Evolutionary conservation across 2,888 invertebrate species (phyloP).

Genomic region (Lochmaea capreae): DNA sequence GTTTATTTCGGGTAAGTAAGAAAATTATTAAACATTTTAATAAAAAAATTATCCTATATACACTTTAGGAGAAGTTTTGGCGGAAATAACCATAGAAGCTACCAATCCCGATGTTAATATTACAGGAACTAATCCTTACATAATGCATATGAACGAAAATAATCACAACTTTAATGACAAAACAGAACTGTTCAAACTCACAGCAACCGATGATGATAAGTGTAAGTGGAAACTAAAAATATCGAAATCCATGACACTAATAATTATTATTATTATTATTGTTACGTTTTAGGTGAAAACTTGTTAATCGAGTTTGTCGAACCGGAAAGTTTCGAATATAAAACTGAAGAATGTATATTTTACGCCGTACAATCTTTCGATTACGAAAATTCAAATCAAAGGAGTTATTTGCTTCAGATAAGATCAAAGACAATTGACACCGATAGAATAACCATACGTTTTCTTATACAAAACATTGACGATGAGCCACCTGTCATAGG

Average conservation of each 20-base stretch:
- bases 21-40: too few species aligned
- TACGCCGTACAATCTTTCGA: conserved; percentile 26
- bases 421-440: neutral
- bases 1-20: neutral
- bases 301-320: neutral
- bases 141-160: conserved; percentile 36
- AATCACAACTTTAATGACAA: conserved; percentile 20
- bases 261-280: neutral
- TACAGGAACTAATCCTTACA: neutral
- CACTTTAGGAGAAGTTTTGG: neutral
- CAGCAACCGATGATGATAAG: neutral
- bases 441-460: neutral
- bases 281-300: neutral
- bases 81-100: neutral
- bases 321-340: neutral
- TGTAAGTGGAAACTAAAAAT: neutral
- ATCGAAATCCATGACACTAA: too few species aligned
- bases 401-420: neutral
- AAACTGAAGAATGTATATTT: conserved; percentile 11
- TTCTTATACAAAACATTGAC: conserved; percentile 28
- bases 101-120: conserved; percentile 14
- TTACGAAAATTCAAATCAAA: conserved; percentile 26
- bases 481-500: conserved; percentile 21
- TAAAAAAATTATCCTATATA: neutral
- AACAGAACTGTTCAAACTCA: conserved; percentile 12